phyloP scores from a whole-genome alignment of 2,797 vertebrate species.

The Phalloptychus januarius region DNA sequence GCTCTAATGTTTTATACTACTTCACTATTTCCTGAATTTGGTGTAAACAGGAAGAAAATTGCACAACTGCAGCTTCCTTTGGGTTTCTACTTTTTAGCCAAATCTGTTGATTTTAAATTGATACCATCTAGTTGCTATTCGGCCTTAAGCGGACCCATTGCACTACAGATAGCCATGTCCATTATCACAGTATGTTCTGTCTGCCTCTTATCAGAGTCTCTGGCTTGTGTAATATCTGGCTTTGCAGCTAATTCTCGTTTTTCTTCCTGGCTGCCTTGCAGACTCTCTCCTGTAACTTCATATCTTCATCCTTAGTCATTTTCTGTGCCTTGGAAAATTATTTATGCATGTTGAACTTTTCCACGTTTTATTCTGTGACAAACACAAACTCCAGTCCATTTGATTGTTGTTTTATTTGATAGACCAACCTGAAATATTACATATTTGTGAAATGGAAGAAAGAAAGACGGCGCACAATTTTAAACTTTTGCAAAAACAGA shows the following conservation, averaged over 20 bases:
- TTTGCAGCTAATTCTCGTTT: constrained; percentile 20
- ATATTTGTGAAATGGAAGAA: not conserved
- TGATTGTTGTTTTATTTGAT: not conserved
- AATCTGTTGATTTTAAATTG: constrained; percentile 31
- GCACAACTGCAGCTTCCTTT: not conserved
- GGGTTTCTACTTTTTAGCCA: not conserved
- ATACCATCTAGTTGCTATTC: constrained; percentile 47
- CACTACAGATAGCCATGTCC: constrained; percentile 24
- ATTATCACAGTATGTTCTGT: constrained; percentile 54
- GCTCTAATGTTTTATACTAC: not conserved
- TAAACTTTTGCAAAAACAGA: not conserved
- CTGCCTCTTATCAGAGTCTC: constrained; percentile 66
- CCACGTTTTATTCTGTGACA: not conserved
- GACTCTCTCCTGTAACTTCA: constrained; percentile 6
- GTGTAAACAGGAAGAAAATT: not conserved
- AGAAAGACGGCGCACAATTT: not conserved
- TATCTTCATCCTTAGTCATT: not conserved
- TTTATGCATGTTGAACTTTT: not conserved
- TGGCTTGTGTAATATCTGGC: constrained; percentile 46
- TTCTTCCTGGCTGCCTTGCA: constrained; percentile 16
- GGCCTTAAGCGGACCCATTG: constrained; percentile 35
- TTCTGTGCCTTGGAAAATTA: accelerated
- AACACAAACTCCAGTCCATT: not conserved
- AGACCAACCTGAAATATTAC: not conserved
- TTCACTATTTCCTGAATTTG: not conserved